Evolutionary conservation across 37 sponge, comb jelly and placozoan species (phyloP).

Genomic region (Eunapius fragilis): DNA sequence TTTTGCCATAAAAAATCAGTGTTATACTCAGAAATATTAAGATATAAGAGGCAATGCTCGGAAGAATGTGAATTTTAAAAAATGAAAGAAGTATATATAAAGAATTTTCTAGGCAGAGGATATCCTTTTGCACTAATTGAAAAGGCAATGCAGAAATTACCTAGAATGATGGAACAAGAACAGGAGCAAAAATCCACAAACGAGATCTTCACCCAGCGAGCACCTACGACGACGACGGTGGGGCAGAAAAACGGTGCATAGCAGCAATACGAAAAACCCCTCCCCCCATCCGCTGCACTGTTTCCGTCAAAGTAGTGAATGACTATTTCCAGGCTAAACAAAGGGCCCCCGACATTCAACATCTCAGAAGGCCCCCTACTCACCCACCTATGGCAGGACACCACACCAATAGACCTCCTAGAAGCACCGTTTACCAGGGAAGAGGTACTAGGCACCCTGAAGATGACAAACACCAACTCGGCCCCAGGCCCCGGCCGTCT

Average conservation of each 20-base stretch:
- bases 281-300: not conserved
- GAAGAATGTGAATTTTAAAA: no score
- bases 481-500: slow-evolving; percentile 32
- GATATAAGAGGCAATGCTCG: no score
- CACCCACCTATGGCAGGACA: not conserved
- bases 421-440: not conserved
- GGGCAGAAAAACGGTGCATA: not conserved
- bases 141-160: no score
- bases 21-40: no score
- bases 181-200: no score
- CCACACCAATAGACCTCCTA: not conserved
- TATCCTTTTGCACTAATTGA: no score
- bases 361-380: not conserved
- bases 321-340: not conserved
- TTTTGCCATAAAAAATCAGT: no score
- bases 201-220: no score
- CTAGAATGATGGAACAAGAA: no score
- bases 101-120: no score
- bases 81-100: no score
- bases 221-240: no score
- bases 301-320: not conserved
- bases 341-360: not conserved
- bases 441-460: slow-evolving; percentile 3
- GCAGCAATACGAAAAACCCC: not conserved
- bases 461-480: slow-evolving; percentile 3